These are phyloP conservation scores for Meloidogyne floridensis DNA, from an alignment of 1,140 invertebrate genomes.

Conservation along the genomic window DNA sequence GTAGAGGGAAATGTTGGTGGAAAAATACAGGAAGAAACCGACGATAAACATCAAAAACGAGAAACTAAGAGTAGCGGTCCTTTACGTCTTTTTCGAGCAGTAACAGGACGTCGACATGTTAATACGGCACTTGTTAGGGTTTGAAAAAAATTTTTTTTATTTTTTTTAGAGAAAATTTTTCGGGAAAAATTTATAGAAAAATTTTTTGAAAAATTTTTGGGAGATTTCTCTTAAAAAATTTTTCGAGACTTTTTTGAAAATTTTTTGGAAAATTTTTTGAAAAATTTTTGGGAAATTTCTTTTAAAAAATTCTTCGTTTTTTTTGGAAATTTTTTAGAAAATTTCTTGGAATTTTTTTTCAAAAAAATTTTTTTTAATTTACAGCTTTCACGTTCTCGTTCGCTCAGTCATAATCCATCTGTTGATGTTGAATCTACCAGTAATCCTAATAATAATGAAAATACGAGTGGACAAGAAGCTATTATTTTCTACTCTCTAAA, in stretches of 20 bases:
- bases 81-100: conserved; percentile 20
- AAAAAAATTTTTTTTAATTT: conserved; percentile 1
- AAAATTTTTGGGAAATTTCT: too few relatives aligned
- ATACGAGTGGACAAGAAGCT: neutral
- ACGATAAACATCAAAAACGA: neutral
- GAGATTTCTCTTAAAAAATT: too few relatives aligned
- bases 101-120: conserved; percentile 32
- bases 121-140: neutral
- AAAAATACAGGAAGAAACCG: neutral
- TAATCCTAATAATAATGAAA: neutral
- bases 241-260: too few relatives aligned
- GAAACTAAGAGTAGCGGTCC: neutral
- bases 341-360: neutral
- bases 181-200: too few relatives aligned
- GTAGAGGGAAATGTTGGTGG: neutral
- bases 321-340: too few relatives aligned
- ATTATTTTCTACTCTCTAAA: neutral
- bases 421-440: neutral
- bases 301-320: too few relatives aligned
- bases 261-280: too few relatives aligned
- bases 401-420: neutral
- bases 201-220: too few relatives aligned
- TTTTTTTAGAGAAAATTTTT: too few relatives aligned
- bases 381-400: neutral
- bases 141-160: too few relatives aligned